phyloP scores from a whole-genome alignment of 2,113 vertebrate genomes.

The Rhegmatorhina hoffmannsi region DNA sequence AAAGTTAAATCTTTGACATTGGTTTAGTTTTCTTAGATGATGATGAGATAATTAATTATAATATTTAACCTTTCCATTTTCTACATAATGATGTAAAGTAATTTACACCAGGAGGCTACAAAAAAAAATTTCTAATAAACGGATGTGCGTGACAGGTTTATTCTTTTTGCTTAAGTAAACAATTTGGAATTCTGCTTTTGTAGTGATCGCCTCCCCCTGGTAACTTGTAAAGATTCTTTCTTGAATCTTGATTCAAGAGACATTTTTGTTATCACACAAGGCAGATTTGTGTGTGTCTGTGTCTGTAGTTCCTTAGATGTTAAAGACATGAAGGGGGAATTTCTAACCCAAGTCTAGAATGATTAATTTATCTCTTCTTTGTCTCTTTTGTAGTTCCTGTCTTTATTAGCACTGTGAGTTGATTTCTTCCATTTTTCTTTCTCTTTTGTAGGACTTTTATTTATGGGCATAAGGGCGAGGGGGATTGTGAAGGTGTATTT shows the following conservation, averaged over 20 bases:
- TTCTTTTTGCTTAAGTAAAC: neutral
- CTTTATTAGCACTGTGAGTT: neutral
- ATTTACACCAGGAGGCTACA: neutral
- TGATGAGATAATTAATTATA: neutral
- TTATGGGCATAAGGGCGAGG: neutral
- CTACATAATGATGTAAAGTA: neutral
- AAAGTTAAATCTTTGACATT: neutral
- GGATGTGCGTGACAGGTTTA: neutral
- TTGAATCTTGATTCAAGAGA: neutral
- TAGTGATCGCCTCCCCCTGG: rapidly evolving
- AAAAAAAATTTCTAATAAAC: neutral
- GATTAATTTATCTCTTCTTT: neutral
- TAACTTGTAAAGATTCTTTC: neutral
- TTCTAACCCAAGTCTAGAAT: neutral
- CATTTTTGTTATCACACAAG: neutral
- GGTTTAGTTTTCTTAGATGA: neutral
- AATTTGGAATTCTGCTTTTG: neutral
- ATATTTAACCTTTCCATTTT: neutral
- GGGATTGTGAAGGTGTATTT: neutral
- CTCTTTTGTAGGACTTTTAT: neutral
- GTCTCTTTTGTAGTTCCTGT: neutral
- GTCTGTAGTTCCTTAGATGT: neutral
- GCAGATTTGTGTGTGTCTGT: neutral
- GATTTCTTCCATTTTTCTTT: neutral
- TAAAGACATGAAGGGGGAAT: neutral